Evolutionary conservation across 2,113 vertebrate species (phyloP).

Genomic region (Phocoena phocoena): DNA sequence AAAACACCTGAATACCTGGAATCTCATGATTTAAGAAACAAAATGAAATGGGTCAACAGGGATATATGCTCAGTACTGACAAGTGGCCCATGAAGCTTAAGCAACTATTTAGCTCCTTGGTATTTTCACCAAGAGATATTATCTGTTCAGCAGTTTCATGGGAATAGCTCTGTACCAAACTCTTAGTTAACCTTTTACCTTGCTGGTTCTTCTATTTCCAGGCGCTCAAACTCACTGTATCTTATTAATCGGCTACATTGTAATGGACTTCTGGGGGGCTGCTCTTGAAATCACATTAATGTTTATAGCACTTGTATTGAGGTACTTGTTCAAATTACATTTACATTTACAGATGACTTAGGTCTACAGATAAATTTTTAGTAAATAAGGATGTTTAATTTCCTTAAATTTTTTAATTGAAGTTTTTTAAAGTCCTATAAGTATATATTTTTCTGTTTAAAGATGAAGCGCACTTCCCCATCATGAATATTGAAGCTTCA

Average conservation of each 20-base stretch:
- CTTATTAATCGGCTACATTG: slow-evolving; percentile 11
- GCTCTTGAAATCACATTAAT: background rate
- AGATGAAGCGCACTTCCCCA: background rate
- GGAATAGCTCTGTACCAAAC: background rate
- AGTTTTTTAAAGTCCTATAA: background rate
- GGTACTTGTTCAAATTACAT: background rate
- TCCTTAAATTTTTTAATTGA: background rate
- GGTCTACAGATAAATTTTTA: background rate
- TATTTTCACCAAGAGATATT: background rate
- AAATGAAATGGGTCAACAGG: background rate
- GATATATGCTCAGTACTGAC: background rate
- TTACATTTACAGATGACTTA: background rate
- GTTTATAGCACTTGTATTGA: background rate
- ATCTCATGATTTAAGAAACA: background rate
- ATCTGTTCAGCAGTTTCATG: background rate
- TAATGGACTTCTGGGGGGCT: background rate
- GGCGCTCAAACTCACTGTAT: background rate
- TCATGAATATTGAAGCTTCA: background rate
- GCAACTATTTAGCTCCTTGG: background rate
- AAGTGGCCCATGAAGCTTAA: background rate
- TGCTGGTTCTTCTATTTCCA: background rate
- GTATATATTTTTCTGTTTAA: background rate
- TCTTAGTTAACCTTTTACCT: background rate
- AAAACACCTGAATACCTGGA: background rate
- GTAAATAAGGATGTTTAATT: slow-evolving; percentile 16